Percentiles rank a stretch among this genome's conserved stretches.
phyloP scores from a whole-genome alignment of 1,140 invertebrate species.

The Leptestheria dahalacensis region DNA sequence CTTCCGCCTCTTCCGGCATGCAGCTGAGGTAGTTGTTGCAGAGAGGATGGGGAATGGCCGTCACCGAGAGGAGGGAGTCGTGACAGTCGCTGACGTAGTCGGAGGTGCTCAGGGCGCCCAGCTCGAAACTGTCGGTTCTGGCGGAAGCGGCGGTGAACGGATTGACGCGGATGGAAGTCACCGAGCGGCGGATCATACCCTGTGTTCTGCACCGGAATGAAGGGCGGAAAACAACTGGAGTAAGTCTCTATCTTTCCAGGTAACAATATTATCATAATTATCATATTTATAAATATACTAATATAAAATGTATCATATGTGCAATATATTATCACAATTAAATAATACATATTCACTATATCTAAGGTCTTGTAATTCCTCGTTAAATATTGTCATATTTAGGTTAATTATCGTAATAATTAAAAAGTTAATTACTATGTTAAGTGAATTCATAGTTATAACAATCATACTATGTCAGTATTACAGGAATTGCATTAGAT shows the following conservation, averaged over 20 bases:
- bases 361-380: too few relatives aligned
- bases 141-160: slow-evolving; percentile 1
- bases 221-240: neutral
- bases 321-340: too few relatives aligned
- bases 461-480: too few relatives aligned
- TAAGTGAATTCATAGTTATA: too few relatives aligned
- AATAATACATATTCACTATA: too few relatives aligned
- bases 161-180: slow-evolving; percentile 12
- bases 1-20: neutral
- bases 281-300: too few relatives aligned
- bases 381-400: too few relatives aligned
- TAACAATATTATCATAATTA: too few relatives aligned
- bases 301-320: too few relatives aligned
- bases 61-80: neutral
- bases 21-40: neutral
- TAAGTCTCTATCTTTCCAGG: neutral
- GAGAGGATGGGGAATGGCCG: neutral
- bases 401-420: too few relatives aligned
- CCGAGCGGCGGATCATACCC: neutral
- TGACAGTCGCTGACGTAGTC: slow-evolving; percentile 6
- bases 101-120: neutral
- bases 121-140: neutral
- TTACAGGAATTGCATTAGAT: too few relatives aligned
- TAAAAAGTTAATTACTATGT: too few relatives aligned
- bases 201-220: neutral